Base-by-base conservation (phyloP, 1,140 invertebrate genomes). In the Nephotettix cincticeps region DNA sequence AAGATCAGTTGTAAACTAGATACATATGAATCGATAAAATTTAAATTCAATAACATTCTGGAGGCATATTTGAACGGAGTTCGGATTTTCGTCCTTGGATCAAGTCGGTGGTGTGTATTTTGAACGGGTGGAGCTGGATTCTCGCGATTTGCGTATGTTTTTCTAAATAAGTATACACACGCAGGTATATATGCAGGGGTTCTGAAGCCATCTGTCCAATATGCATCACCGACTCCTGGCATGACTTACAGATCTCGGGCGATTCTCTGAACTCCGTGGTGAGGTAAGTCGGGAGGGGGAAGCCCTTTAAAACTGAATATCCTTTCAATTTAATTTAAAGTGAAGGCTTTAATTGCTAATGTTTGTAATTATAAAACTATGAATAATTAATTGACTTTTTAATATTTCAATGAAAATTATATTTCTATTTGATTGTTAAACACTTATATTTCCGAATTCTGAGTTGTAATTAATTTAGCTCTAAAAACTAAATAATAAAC, bases 21-120 rank as follows among this genome's bases (percentile, higher is more conserved):
- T 36, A 36, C 4, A 36, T 36, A 36, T 36, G 4, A 6, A 36
- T 6, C 14, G 32, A 4, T 67, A 25, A 67, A 45, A 67, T 28
- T 67, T 45, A 67, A 67, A 6, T 6, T 6, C 14, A 36, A 36
- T 36, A 6, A 36, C 32, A 36, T 36, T 36, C 14, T 36, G 32
- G 32, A 36, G 32, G 32, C 32, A 36, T 14, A 36, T 63, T 17
- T 70, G 45, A 1, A 67, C 73, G 71, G 73, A 74, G 71, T 70
- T 72, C 73, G 69, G 29, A 61, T 64, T 72, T 72, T 74, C 68
- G 65, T 74, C 73, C 73, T 72, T 32, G 28, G 61, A 64, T 64
- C 61, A 30, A 25, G 61, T 64, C 61, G 61, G 61, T 64, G 61
- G 61, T 32, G 61, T 64, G 27, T 64, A 64, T 64, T 28, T 64